Conservation (phyloP, 2,888 invertebrate genomes). For the Perizoma flavofasciatum region DNA sequence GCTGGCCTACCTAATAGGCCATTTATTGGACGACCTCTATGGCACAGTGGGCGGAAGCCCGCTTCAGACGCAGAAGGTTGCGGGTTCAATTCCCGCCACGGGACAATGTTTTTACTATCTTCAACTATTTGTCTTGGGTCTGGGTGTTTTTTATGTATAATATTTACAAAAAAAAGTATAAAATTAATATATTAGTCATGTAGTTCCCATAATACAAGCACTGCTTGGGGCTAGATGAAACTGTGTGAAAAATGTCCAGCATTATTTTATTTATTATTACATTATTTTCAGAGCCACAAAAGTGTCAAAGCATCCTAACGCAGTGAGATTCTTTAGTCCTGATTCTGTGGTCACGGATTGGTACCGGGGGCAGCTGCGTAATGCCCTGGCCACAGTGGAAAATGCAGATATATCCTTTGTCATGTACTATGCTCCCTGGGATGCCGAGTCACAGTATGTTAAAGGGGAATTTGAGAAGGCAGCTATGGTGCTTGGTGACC, state of each 20-base stretch:
- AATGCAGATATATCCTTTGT: constrained; percentile 91
- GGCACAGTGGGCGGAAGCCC: too few species aligned
- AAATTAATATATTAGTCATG: too few species aligned
- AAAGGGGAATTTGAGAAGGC: constrained; percentile 89
- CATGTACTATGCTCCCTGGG: constrained; percentile 98
- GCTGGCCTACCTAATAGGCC: not conserved
- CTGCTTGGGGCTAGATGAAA: too few species aligned
- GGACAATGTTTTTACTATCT: too few species aligned
- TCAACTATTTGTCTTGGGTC: too few species aligned
- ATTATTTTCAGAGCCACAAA: constrained; percentile 62
- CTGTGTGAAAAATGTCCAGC: too few species aligned
- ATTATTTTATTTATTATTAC: not conserved
- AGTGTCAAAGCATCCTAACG: constrained; percentile 72
- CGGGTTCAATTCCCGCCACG: too few species aligned
- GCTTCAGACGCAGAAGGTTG: too few species aligned
- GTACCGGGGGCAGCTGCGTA: constrained; percentile 89
- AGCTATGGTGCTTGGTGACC: constrained; percentile 87
- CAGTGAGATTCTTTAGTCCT: constrained; percentile 88
- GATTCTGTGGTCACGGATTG: constrained; percentile 89
- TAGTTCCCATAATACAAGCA: too few species aligned
- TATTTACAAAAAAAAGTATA: too few species aligned
- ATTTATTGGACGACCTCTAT: too few species aligned
- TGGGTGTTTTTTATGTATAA: too few species aligned
- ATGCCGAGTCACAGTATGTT: constrained; percentile 91
- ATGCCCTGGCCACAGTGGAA: constrained; percentile 85